Conservation (phyloP, 2,888 invertebrate genomes). For the Orchestes rusci region DNA sequence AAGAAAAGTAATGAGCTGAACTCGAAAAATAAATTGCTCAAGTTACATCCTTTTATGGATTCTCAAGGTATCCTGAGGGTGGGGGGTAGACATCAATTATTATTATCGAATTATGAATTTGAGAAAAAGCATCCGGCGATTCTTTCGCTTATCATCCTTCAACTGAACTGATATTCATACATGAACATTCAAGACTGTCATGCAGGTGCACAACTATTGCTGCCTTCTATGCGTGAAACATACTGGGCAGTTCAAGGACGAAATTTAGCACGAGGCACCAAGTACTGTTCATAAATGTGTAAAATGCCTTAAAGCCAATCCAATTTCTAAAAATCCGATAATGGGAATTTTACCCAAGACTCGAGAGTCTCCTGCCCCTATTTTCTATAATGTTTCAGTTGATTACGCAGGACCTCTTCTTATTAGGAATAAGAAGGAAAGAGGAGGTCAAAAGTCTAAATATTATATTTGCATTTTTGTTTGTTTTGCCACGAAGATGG, state of each 20-base stretch:
- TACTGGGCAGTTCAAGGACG: neutral
- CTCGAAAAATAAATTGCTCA: neutral
- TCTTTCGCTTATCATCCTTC: neutral
- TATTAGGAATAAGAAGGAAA: neutral
- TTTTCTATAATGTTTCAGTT: neutral
- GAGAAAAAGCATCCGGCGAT: neutral
- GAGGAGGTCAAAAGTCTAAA: neutral
- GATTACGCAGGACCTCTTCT: neutral
- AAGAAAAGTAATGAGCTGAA: neutral
- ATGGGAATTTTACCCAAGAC: neutral
- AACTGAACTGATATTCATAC: neutral
- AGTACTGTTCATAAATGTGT: neutral
- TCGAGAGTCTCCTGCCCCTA: neutral
- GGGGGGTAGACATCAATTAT: neutral
- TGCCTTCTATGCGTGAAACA: neutral
- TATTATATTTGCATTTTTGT: neutral
- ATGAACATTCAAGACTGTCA: neutral
- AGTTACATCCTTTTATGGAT: neutral
- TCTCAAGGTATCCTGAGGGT: neutral
- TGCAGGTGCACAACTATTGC: neutral
- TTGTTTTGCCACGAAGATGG: slow-evolving; percentile 1
- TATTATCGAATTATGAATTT: neutral
- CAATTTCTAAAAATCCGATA: neutral
- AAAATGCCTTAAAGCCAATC: neutral
- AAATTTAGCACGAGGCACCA: neutral